Conservation (phyloP, 2,888 invertebrate species). For the Agrotis clavis region DNA sequence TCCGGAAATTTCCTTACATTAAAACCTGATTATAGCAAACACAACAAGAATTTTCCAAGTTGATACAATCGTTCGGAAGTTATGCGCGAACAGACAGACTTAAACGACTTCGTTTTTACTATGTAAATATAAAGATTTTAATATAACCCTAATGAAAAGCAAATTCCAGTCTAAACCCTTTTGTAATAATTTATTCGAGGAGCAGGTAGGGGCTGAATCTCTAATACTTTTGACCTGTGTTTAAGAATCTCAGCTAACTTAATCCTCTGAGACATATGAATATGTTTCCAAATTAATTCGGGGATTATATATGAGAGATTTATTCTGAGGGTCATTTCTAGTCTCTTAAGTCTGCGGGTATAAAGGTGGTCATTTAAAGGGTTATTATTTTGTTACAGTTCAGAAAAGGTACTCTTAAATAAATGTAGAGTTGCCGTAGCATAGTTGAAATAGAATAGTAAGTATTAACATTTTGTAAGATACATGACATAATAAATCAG, state of each 20-base stretch:
- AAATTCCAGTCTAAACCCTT: slow-evolving; percentile 45
- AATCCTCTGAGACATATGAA: slow-evolving; percentile 65
- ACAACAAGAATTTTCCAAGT: no score
- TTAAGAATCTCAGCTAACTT: slow-evolving; percentile 57
- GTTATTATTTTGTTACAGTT: slow-evolving; percentile 17
- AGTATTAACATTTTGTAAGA: neutral
- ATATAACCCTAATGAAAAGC: slow-evolving; percentile 28
- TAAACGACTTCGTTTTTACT: no score
- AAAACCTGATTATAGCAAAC: no score
- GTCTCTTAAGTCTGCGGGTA: slow-evolving; percentile 39
- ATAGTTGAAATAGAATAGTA: no score
- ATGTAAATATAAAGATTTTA: slow-evolving; percentile 6
- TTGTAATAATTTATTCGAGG: slow-evolving; percentile 52
- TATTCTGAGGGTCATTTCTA: slow-evolving; percentile 58
- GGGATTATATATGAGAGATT: slow-evolving; percentile 63
- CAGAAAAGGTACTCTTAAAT: slow-evolving; percentile 1
- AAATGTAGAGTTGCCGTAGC: neutral
- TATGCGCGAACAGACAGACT: no score
- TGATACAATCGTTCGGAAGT: no score
- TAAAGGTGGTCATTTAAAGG: slow-evolving; percentile 27
- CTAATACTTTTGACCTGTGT: slow-evolving; percentile 62
- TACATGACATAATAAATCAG: neutral
- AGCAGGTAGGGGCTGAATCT: slow-evolving; percentile 38
- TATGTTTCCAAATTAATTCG: slow-evolving; percentile 67
- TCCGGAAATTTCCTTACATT: no score